Evolutionary conservation across 2,888 invertebrate genomes (phyloP), one percentile per base, ranked within the genome.

Genomic region (Monochamus alternatus): DNA sequence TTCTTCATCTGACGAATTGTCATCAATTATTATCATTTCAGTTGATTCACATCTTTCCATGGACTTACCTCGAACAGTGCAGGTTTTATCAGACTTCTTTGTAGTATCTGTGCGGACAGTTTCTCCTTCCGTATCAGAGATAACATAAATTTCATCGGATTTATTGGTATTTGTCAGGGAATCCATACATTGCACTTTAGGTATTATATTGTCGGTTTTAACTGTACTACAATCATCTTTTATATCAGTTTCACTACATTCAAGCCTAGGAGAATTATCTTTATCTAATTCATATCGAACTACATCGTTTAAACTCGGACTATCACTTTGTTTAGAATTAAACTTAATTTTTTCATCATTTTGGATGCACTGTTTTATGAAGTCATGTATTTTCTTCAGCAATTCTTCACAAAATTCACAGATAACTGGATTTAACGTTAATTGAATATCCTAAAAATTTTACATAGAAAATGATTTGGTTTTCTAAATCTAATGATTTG

Each of bases 391-490:
- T 30, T 8, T 58, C 30, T 69, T 64, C 31, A 69, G 44, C n/a
- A 47, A 38, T 30, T n/a, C 14, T 69, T 38, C 58, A 30, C 74
- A 74, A 44, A 10, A n/a, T 14, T 43, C 10, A 14, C 74, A 74
- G 43, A 74, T 14, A 51, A 68, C 69, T 38, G 74, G 74, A 10
- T 69, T 32, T 43, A 55, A 58, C 5, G 74, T 74, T 22, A 74
- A 69, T 10, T 64, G 22, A 10, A 63, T 12, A 62, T 74, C 47
- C 74, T 74, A 60, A 7, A 74, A 64, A 68, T 58, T 43, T 44
- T 8, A 22, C 38, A 64, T 43, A 10, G 12, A 47, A 47, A 3
- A 3, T 12, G 0, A 51, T 71, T 51, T 60, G 7, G 22, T 43
- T 12, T 38, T 59, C 4, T 44, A 47, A 70, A 14, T 9, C 22